These are phyloP conservation scores for Rhegmatorhina hoffmannsi DNA, from an alignment of 2,113 vertebrate genomes.

Conservation along the genomic window DNA sequence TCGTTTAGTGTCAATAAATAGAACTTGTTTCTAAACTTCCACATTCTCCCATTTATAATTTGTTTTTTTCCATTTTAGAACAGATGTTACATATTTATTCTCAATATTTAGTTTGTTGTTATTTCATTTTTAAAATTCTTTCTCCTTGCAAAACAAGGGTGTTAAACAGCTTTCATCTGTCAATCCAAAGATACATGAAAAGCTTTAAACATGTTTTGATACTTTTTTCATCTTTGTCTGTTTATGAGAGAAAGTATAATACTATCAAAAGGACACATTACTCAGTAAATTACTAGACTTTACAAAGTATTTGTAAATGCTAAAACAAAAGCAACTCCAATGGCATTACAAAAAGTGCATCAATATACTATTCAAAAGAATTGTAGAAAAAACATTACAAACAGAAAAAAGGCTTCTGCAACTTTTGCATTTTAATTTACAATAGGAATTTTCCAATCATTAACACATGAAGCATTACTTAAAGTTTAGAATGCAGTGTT, in stretches of 20 bases:
- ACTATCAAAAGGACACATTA: neutral
- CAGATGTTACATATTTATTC: conserved; percentile 8
- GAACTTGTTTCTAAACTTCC: neutral
- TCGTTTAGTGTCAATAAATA: neutral
- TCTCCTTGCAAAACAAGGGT: neutral
- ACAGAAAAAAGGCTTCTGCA: neutral
- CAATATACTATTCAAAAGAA: neutral
- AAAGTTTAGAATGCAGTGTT: neutral
- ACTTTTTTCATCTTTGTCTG: neutral
- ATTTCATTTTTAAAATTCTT: neutral
- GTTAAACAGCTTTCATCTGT: neutral
- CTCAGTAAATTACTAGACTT: neutral
- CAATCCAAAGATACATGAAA: neutral
- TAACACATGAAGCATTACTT: neutral
- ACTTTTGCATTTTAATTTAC: neutral
- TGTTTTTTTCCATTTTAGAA: neutral
- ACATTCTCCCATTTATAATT: neutral
- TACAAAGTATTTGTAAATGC: neutral
- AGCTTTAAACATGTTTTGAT: neutral
- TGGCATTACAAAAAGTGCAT: neutral
- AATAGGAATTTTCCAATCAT: neutral
- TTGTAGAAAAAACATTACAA: neutral
- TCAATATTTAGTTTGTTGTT: neutral
- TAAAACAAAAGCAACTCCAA: neutral
- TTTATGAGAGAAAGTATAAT: neutral